Evolutionary conservation across 2,888 invertebrate genomes (phyloP), one percentile per base, ranked within the genome.

Genomic region (Electrophaes corylata): DNA sequence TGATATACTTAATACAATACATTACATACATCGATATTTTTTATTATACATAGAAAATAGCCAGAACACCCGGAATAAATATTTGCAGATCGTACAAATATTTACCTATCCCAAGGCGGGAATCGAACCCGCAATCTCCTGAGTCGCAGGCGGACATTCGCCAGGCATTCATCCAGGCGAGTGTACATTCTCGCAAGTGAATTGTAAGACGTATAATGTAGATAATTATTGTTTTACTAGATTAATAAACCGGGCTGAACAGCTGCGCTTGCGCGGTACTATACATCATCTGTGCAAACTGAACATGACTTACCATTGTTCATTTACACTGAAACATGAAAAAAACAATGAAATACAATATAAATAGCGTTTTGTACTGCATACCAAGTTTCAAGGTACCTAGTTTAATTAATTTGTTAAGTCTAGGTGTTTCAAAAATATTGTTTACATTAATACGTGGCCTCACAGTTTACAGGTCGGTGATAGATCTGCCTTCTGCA

Each of bases 241-340:
- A 61, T 61, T 44, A 61, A 50, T 57, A 57, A 57, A 57, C 53
- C 57, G 53, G 44, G 57, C 44, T 57, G 52, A 44, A 35, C 23
- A 35, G 47, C 43, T 37, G 23, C 4, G 33, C 14, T 37, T 37
- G 23, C 4, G 33, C 14, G 40, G 12, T 6, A 33, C 50, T 20
- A 44, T 40, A 26, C 57, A 48, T 23, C 52, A 29, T 31, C 48
- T 12, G 43, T 44, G 31, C 48, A 39, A 29, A 54, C 41, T 18
- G 10, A 37, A 8, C 37, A 43, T 52, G 47, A 29, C 48, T 29
- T 14, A 29, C 10, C 12, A 18, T 11, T 35, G 20, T 52, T 37
- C 39, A 19, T 53, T 45, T 40, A 40, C 39, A 16, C 8, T 23
- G 35, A 44, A 44, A 43, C 20, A 41, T 23, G 41, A n/a, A 12